Evolutionary conservation across 1,140 invertebrate species (phyloP).

Genomic region (Lucilia sericata): DNA sequence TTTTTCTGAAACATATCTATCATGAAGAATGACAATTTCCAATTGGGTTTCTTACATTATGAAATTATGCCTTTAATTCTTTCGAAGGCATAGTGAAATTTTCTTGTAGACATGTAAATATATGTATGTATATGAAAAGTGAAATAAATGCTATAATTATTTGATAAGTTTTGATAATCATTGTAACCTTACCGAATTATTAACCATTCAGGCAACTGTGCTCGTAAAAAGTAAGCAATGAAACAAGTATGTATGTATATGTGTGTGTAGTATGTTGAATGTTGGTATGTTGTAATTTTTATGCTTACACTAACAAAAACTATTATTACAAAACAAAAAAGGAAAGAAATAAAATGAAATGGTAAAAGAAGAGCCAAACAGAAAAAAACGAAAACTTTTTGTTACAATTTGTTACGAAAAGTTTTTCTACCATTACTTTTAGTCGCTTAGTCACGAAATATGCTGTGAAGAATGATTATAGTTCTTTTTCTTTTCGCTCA

Average conservation of each 20-base stretch:
- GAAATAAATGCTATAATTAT: too few relatives aligned
- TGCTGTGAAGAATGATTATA: conserved; percentile 38
- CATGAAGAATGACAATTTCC: too few relatives aligned
- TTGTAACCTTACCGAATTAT: not conserved
- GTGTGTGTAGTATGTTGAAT: too few relatives aligned
- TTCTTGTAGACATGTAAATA: too few relatives aligned
- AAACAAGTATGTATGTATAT: not conserved
- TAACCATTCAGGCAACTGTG: not conserved
- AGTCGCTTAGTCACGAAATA: conserved; percentile 37
- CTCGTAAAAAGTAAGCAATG: not conserved
- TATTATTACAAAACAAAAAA: not conserved
- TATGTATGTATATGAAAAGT: too few relatives aligned
- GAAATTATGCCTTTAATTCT: too few relatives aligned
- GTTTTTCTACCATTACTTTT: conserved; percentile 24
- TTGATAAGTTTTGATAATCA: not conserved
- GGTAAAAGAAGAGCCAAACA: not conserved
- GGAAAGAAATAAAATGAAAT: not conserved
- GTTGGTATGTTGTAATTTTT: not conserved
- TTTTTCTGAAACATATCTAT: too few relatives aligned
- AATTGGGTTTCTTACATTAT: too few relatives aligned
- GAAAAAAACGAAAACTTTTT: conserved; percentile 4
- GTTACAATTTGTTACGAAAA: conserved; percentile 24
- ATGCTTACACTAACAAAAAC: not conserved
- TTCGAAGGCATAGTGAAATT: too few relatives aligned
- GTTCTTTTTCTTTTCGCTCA: conserved; percentile 26